phyloP scores from a whole-genome alignment of 2,797 vertebrate species.

The Gastrophryne carolinensis region DNA sequence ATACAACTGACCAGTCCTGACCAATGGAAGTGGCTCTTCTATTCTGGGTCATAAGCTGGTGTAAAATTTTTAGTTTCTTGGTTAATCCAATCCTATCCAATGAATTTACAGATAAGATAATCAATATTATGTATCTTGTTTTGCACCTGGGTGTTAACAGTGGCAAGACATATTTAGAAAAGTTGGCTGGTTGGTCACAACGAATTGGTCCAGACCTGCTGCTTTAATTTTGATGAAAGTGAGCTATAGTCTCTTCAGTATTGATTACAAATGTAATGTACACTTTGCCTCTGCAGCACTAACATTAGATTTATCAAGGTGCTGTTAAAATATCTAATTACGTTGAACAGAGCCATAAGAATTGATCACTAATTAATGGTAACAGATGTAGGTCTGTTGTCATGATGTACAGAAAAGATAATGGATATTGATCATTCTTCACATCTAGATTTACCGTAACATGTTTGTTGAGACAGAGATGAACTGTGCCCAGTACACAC shows the following conservation, averaged over 20 bases:
- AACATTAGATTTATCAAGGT: conserved; percentile 2
- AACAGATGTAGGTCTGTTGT: neutral
- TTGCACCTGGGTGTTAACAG: too few relatives aligned
- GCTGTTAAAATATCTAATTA: conserved; percentile 12
- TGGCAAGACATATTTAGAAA: neutral
- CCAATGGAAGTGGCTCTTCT: too few relatives aligned
- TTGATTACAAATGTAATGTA: neutral
- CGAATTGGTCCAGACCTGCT: neutral
- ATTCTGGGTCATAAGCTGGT: too few relatives aligned
- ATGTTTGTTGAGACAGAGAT: neutral
- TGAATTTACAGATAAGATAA: too few relatives aligned
- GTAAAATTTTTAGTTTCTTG: too few relatives aligned
- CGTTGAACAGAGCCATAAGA: conserved; percentile 15
- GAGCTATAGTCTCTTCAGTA: neutral
- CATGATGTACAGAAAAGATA: conserved; percentile 23
- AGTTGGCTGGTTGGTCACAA: neutral
- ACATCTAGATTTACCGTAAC: conserved; percentile 10
- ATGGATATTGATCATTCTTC: conserved; percentile 21
- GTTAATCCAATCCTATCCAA: too few relatives aligned
- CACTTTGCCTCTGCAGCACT: neutral
- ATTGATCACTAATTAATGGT: conserved; percentile 22
- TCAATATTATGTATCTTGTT: too few relatives aligned
- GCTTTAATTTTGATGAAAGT: neutral
- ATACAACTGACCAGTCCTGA: too few relatives aligned
- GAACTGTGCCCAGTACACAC: neutral